Conservation (phyloP, 2,113 vertebrate genomes). For the Plecturocebus donacophilus region DNA sequence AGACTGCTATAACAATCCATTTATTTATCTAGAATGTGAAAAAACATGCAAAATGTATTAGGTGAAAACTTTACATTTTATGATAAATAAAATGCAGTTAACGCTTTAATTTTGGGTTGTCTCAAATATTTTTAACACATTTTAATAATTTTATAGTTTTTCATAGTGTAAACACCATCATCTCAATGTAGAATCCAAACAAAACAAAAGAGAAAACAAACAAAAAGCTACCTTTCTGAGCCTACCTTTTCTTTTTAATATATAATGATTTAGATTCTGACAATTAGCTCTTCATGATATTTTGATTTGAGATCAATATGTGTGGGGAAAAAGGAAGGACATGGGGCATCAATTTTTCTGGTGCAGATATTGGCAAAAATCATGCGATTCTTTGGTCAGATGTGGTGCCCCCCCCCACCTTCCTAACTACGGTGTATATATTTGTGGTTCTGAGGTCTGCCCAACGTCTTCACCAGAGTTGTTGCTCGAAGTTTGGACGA, state of each 20-base stretch:
- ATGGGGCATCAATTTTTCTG: neutral
- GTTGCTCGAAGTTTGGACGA: neutral
- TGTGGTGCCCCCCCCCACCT: neutral
- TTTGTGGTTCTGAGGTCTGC: neutral
- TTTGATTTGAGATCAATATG: neutral
- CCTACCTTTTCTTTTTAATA: neutral
- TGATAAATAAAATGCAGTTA: neutral
- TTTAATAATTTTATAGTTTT: neutral
- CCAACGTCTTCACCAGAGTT: constrained; percentile 7
- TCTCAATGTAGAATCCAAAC: neutral
- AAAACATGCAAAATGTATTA: neutral
- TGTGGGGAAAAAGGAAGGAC: neutral
- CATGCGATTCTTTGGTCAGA: neutral
- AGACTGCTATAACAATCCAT: neutral
- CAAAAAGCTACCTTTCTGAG: neutral
- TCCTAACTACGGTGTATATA: neutral
- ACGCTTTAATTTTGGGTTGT: neutral
- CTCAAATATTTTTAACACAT: neutral
- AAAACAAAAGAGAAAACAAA: neutral
- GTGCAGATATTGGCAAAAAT: neutral
- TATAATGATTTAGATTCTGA: neutral
- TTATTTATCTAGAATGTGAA: neutral
- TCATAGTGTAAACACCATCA: neutral
- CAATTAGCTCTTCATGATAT: neutral
- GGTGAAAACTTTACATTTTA: neutral